Base-by-base conservation (phyloP, 2,888 invertebrate species). In the Hydraecia micacea region DNA sequence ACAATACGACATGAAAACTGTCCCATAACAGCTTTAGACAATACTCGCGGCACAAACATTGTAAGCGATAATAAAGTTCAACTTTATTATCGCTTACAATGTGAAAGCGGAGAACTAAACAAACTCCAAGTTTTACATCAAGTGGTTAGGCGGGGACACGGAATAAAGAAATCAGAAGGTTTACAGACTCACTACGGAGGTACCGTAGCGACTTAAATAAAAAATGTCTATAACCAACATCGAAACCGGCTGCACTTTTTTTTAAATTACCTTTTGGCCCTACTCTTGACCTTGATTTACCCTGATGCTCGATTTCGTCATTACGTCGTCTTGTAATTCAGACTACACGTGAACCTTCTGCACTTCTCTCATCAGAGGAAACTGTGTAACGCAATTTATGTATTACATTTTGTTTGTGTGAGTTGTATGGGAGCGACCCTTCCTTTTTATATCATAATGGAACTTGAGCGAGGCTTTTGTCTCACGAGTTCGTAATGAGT, bases 401-500 rank as follows among this genome's bases (percentile, higher is more conserved):
- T 86, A 79, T 81, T 77, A 81, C 80, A 83, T 81, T 85, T 83
- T 82, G 80, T 85, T 87, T 86, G 79, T 83, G 76, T 79, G 77
- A 75, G 77, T 87, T 85, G 79, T 84, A 84, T 81, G 74, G 80
- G 72, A 77, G 76, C 84, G 83, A 85, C 83, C 88, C 86, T 87
- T 89, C 84, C 89, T 88, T 91, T 91, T 91, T 91, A 88, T 90
- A 91, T 90, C 89, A 88, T 88, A 91, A 91, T 89, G 86, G 88
- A 91, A 90, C 88, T 89, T 86, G 87, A 89, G 88, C 82, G 78
- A 85, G 84, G 87, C 87, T 89, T 90, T 91, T 91, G 90, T 90
- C 88, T 89, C 86, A 83, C 84, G 86, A 88, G 90, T 87, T 89
- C 79, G 86, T 91, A 91, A 91, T 91, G 91, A 91, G 90, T 87